Conservation (phyloP, 2,888 invertebrate species). For the Physocephala rufipes region DNA sequence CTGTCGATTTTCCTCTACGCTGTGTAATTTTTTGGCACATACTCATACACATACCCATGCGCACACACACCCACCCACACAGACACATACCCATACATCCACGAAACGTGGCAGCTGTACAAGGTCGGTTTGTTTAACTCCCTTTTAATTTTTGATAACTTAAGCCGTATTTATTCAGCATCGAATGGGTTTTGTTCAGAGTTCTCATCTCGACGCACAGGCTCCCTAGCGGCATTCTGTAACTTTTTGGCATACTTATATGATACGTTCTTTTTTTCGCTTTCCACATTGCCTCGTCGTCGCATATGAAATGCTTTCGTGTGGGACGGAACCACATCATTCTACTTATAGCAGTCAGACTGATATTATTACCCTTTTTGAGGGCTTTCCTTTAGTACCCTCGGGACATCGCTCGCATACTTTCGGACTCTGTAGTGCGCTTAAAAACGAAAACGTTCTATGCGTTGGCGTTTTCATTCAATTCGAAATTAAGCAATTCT, state of each 20-base stretch:
- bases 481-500: constrained; percentile 2
- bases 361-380: no score
- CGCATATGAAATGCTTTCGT: constrained; percentile 47
- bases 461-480: constrained; percentile 10
- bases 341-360: no score
- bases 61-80: constrained; percentile 44
- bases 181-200: constrained; percentile 7
- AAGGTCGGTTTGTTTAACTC: background rate
- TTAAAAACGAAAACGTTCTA: constrained; percentile 7
- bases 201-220: no score
- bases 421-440: constrained; percentile 31
- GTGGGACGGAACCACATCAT: constrained; percentile 49
- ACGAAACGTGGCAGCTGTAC: constrained; percentile 31
- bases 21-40: constrained; percentile 27
- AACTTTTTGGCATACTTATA: constrained; percentile 29
- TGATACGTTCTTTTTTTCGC: constrained; percentile 4
- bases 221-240: background rate
- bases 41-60: constrained; percentile 33
- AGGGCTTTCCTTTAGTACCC: constrained; percentile 20
- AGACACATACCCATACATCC: constrained; percentile 30
- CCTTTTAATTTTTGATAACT: constrained; percentile 7
- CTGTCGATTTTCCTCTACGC: background rate
- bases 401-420: constrained; percentile 22
- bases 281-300: constrained; percentile 6
- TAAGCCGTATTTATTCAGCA: constrained; percentile 2